Evolutionary conservation across 2,113 vertebrate species (phyloP), one percentile per base, ranked within the genome.

Genomic region (Hemibagrus wyckioides): DNA sequence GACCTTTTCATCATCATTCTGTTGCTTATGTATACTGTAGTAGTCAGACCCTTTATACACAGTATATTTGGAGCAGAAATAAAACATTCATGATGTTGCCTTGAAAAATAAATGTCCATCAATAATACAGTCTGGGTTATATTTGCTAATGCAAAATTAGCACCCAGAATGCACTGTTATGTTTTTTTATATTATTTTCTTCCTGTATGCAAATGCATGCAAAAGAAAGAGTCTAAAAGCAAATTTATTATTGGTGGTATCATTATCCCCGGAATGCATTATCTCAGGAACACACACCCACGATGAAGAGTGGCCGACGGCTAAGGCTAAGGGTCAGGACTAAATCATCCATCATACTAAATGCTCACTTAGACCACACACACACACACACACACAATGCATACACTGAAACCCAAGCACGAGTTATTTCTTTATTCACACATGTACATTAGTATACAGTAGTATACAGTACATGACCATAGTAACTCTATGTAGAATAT

Each of bases 301-400:
- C 63, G 50, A 65, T 30, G 81, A 83, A 83, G 41, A 48, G 81
- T 83, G 81, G 59, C 81, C 41, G 17, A 33, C 41, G 11, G 81
- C 57, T 83, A 28, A n/a, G 81, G 81, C 50, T 48, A 41, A 48
- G 41, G 81, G 81, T 83, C 61, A 65, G 59, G 25, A 83, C 81
- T 83, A 83, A 83, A 83, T 63, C 81, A 83, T 83, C 65, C 50
- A 83, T 83, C 59, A 65, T 59, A 83, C 81, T 83, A 65, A 83
- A 83, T 65, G 57, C 41, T 65, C 25, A 65, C 41, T 83, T 83
- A 82, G 80, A 82, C 57, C 59, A 71, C 76, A 86, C 85, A 39
- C 71, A 61, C 33, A 85, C 33, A 67, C 6, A 89, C 77, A 76
- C 76, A 75, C 48, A 82, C 61, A 82, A 41, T 9, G 48, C 23